Base-by-base conservation (phyloP, 2,113 vertebrate genomes). In the Heterotis niloticus region DNA sequence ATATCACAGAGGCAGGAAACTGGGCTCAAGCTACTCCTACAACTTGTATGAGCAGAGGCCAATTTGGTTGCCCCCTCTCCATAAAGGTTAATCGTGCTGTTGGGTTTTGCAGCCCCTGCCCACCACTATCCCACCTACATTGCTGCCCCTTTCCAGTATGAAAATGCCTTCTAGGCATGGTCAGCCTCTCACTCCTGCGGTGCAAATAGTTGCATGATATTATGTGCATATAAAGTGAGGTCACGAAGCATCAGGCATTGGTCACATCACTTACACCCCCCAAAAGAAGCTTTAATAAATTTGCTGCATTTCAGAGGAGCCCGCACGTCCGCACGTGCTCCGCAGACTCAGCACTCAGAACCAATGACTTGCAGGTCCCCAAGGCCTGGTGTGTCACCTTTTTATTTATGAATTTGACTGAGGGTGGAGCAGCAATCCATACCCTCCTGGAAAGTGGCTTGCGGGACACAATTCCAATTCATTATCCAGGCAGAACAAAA, bases 341-440 rank as follows among this genome's bases (percentile, higher is more conserved):
- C n/a, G 23, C 23, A 65, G 70, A 83, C 57, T 44, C 76, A 77
- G 44, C 69, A 23, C 69, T 20, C 83, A 79, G 77, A 82, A 82
- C 75, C 83, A 78, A 74, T 20, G 81, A 80, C 79, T 83, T 82
- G 69, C 64, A 29, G 73, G n/a, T 82, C 86, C 82, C 75, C 73
- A 79, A 81, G 86, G 79, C 84, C 82, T 18, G 34, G 24, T 20
- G 71, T 82, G 81, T 78, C 85, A 83, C 85, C 82, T 82, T 89
- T n/a, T 86, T 88, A 91, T 91, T 90, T 88, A 91, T 90, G 89
- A 86, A 88, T 86, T 77, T 87, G 89, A 91, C 89, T 89, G 89
- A 89, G 87, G 83, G 81, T 81, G 84, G 79, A 77, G 79, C 84
- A 65, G 66, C 81, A 83, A 87, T 86, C 85, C 84, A 78, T 86